A percentile compares a stretch with the other conserved stretches of the same genome.
Conservation (phyloP, 2,797 vertebrate species). For the Poecilia gillii region DNA sequence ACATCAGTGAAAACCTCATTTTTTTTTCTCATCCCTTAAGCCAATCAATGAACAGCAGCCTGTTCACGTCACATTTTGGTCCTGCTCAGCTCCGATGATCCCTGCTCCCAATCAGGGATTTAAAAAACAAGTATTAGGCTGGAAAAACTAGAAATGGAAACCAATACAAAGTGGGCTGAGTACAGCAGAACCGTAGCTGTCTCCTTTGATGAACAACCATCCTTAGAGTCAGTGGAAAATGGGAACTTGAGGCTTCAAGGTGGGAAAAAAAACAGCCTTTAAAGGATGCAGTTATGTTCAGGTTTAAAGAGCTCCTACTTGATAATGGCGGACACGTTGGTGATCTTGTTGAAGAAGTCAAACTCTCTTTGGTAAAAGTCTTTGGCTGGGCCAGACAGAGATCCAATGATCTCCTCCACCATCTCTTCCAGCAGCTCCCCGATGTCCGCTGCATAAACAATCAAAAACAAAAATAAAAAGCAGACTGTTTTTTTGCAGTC, state of each 20-base stretch:
- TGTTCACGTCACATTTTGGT: neutral
- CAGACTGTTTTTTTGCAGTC: neutral
- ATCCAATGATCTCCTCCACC: constrained; percentile 93
- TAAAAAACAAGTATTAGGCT: neutral
- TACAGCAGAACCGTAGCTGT: neutral
- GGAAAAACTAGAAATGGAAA: neutral
- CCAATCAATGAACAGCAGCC: neutral
- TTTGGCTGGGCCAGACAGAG: constrained; percentile 94
- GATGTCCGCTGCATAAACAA: constrained; percentile 86
- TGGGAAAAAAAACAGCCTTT: neutral
- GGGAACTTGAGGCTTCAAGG: neutral
- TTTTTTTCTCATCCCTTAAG: neutral
- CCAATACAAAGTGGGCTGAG: neutral
- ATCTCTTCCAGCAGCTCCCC: constrained; percentile 96
- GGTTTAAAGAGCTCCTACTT: constrained; percentile 78
- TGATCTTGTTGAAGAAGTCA: constrained; percentile 98
- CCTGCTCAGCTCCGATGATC: neutral
- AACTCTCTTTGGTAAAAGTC: constrained; percentile 98
- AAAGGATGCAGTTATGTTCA: neutral
- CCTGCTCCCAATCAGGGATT: neutral
- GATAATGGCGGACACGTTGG: constrained; percentile 95
- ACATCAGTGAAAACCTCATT: no score
- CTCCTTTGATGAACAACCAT: no score
- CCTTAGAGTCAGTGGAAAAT: neutral
- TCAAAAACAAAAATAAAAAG: neutral